A percentile compares a stretch with the other conserved stretches of the same genome.
phyloP scores from a whole-genome alignment of 2,113 vertebrate genomes.

The Apteryx mantelli region DNA sequence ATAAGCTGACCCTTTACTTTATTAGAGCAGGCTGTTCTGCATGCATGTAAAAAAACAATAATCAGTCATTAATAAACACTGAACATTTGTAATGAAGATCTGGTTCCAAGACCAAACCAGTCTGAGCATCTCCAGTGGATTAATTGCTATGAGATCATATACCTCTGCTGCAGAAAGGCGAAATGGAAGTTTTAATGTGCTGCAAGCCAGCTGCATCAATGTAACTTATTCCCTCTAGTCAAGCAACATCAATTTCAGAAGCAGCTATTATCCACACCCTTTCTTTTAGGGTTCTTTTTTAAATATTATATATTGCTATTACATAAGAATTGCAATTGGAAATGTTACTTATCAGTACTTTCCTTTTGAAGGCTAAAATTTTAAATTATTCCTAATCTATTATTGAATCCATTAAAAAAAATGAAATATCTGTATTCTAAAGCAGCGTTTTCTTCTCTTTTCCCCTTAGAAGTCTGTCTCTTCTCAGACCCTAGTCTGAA shows the following conservation, averaged over 20 bases:
- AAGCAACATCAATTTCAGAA: constrained; percentile 54
- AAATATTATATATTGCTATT: constrained; percentile 12
- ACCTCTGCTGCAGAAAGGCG: constrained; percentile 36
- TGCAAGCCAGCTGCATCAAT: constrained; percentile 2
- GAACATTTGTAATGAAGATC: constrained; percentile 3
- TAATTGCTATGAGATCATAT: background rate
- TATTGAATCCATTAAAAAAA: background rate
- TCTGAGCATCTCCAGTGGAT: constrained; percentile 30
- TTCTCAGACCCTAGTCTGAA: background rate
- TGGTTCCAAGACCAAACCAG: constrained; percentile 32
- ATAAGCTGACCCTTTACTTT: background rate
- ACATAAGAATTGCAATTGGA: constrained; percentile 2
- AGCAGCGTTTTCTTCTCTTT: background rate
- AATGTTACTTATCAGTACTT: background rate
- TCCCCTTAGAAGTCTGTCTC: background rate
- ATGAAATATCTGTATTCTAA: background rate
- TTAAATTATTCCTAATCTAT: constrained; percentile 13
- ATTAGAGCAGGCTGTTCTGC: background rate
- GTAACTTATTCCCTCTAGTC: constrained; percentile 42
- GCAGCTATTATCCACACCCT: constrained; percentile 14
- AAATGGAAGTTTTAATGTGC: constrained; percentile 52
- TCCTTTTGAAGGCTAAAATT: constrained; percentile 5
- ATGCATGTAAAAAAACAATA: background rate
- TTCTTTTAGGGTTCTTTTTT: background rate
- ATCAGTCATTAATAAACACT: background rate